A percentile compares a stretch with the other conserved stretches of the same genome.
Conservation (phyloP, 2,113 vertebrate genomes). For the Tringa solitaria region DNA sequence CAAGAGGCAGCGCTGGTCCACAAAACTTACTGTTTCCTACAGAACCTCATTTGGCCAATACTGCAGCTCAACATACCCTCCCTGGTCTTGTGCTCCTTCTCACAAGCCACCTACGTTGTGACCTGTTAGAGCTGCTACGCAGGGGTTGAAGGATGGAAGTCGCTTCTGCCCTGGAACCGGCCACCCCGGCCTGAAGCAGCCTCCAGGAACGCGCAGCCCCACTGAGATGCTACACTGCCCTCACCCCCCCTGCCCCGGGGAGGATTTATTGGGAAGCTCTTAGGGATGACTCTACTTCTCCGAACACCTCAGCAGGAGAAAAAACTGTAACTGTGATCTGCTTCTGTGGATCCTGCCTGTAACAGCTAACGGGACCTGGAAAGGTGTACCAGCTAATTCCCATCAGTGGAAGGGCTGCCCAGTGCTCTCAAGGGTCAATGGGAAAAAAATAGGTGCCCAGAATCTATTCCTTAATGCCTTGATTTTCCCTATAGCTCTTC, state of each 20-base stretch:
- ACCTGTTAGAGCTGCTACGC: neutral
- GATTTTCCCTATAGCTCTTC: neutral
- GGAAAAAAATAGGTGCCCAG: neutral
- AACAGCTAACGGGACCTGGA: neutral
- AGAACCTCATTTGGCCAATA: neutral
- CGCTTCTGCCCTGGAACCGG: neutral
- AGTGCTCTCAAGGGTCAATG: neutral
- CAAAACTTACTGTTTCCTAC: neutral
- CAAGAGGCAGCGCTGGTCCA: rapidly evolving
- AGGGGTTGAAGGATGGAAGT: neutral
- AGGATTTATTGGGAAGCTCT: neutral
- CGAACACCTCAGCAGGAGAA: neutral
- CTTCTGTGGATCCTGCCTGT: neutral
- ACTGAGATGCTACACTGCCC: neutral
- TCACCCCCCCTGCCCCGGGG: neutral
- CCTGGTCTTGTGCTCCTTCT: neutral
- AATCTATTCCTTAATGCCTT: neutral
- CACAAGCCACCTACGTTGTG: neutral
- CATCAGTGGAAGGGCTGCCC: neutral
- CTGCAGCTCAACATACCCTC: neutral
- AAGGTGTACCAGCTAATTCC: neutral
- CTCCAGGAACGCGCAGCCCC: rapidly evolving
- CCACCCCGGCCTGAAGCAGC: neutral
- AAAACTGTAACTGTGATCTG: neutral
- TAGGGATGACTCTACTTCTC: neutral